Conservation (phyloP, 2,797 vertebrate genomes). For the Pyrocephalus nanus region DNA sequence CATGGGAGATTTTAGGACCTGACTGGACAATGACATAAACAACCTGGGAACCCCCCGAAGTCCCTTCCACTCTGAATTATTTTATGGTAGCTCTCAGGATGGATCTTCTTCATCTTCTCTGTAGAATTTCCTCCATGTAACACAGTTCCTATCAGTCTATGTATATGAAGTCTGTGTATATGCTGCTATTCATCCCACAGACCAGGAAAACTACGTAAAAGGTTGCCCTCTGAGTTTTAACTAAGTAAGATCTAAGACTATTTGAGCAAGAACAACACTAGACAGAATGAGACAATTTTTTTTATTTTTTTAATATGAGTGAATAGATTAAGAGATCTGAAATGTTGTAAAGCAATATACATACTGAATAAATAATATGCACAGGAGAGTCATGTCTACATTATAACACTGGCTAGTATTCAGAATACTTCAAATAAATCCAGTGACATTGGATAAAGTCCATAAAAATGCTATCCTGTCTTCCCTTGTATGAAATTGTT, state of each 20-base stretch:
- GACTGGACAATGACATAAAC: not conserved
- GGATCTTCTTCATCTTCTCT: not conserved
- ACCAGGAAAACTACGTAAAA: not conserved
- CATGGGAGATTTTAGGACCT: not conserved
- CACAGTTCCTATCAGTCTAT: not conserved
- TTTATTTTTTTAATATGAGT: slow-evolving; percentile 90
- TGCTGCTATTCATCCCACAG: not conserved
- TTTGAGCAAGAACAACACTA: slow-evolving; percentile 62
- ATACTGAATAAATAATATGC: slow-evolving; percentile 89
- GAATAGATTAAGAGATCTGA: slow-evolving; percentile 91
- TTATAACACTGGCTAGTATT: slow-evolving; percentile 87
- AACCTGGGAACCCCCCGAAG: not conserved
- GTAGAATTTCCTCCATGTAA: not conserved
- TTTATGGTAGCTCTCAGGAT: not conserved
- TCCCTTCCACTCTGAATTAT: not conserved
- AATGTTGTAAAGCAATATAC: slow-evolving; percentile 85
- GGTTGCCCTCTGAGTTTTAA: not conserved
- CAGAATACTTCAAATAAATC: slow-evolving; percentile 90
- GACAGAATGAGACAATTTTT: slow-evolving; percentile 57
- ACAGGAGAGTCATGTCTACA: slow-evolving; percentile 90
- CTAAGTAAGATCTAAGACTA: not conserved
- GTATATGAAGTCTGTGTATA: not conserved
- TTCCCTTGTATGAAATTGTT: slow-evolving; percentile 99
- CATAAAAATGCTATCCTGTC: slow-evolving; percentile 93
- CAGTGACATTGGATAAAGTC: slow-evolving; percentile 94